These are phyloP conservation scores for Mola mola DNA, from an alignment of 2,113 vertebrate genomes.

Conservation along the genomic window DNA sequence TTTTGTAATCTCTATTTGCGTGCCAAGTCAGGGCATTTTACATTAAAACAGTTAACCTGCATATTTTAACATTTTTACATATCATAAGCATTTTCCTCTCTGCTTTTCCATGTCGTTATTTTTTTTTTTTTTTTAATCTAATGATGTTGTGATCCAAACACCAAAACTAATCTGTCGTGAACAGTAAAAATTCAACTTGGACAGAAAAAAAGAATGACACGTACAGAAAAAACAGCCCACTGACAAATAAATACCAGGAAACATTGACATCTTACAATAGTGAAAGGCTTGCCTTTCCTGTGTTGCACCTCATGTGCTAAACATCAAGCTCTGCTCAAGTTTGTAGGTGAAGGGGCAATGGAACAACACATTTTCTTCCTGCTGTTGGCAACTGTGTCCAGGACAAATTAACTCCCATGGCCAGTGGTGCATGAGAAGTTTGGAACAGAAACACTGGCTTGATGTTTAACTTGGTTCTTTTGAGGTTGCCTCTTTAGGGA, in stretches of 20 bases:
- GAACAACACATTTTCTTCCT: conserved; percentile 62
- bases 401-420: conserved; percentile 72
- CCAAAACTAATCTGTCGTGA: conserved; percentile 48
- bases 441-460: conserved; percentile 63
- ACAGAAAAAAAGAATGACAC: conserved; percentile 42
- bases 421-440: conserved; percentile 62
- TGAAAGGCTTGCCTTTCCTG: conserved; percentile 41
- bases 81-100: conserved; percentile 45
- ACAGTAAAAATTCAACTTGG: conserved; percentile 55
- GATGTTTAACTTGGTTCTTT: conserved; percentile 73
- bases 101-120: too few species aligned
- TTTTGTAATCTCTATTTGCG: neutral
- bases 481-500: conserved; percentile 35
- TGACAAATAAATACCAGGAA: conserved; percentile 79
- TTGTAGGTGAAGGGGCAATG: conserved; percentile 61
- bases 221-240: conserved; percentile 68
- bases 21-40: conserved; percentile 25
- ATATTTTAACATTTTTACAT: conserved; percentile 54
- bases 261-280: conserved; percentile 73
- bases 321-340: conserved; percentile 46
- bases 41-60: conserved; percentile 22
- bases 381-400: conserved; percentile 64
- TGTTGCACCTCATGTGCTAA: conserved; percentile 49
- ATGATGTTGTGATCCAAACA: conserved; percentile 48
- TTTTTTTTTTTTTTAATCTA: too few species aligned